Percentiles rank a stretch among this genome's conserved stretches.
Conservation (phyloP, 2,113 vertebrate genomes). For the Podarcis raffonei region DNA sequence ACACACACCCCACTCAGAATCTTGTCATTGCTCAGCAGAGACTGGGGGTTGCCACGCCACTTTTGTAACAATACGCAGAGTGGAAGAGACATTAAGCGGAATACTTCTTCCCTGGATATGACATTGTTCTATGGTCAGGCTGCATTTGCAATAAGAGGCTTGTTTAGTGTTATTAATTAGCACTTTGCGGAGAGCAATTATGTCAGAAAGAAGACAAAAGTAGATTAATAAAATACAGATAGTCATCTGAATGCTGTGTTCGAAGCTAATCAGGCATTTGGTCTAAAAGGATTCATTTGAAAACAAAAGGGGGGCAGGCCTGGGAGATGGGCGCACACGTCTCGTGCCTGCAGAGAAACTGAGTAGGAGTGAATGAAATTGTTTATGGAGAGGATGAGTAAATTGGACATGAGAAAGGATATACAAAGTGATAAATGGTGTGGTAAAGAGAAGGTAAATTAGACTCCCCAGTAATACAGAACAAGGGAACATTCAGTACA, state of each 20-base stretch:
- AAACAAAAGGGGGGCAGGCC: not conserved
- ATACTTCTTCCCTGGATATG: not conserved
- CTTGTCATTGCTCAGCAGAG: too few species aligned
- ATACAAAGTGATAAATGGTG: conserved; percentile 30
- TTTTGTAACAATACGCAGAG: not conserved
- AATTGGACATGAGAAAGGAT: conserved; percentile 18
- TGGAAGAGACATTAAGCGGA: not conserved
- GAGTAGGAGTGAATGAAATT: not conserved
- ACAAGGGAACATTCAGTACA: conserved; percentile 20
- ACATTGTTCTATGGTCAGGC: conserved; percentile 11
- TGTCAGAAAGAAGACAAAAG: not conserved
- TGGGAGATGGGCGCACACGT: not conserved
- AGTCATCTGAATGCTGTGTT: conserved; percentile 7
- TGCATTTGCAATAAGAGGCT: conserved; percentile 17
- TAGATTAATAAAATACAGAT: conserved; percentile 8
- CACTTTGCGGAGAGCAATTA: not conserved
- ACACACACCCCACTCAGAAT: too few species aligned
- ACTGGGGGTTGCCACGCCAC: too few species aligned
- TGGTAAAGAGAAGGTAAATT: conserved; percentile 21
- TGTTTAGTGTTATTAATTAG: conserved; percentile 18
- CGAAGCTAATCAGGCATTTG: not conserved
- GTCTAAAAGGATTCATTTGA: conserved; percentile 6
- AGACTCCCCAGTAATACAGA: conserved; percentile 4
- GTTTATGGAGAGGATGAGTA: conserved; percentile 11
- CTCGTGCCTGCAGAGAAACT: conserved; percentile 8